These are phyloP conservation scores for Lateolabrax maculatus DNA, from an alignment of 2,797 vertebrate genomes.

Conservation along the genomic window DNA sequence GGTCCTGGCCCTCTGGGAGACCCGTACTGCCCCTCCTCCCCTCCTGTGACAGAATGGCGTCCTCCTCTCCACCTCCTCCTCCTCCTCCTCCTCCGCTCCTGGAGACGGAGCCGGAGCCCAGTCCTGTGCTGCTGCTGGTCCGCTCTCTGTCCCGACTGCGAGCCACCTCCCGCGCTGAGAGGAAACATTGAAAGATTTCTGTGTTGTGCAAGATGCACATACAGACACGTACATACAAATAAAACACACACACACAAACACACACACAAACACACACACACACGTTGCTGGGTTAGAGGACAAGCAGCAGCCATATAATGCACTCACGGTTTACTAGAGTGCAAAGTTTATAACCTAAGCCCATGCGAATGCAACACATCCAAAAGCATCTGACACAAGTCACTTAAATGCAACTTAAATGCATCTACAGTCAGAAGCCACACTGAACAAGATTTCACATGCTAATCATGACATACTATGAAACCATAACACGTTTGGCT, in stretches of 20 bases:
- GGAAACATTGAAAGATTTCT: constrained; percentile 99
- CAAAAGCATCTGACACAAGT: not conserved
- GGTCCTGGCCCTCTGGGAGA: constrained; percentile 93
- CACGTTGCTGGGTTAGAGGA: constrained; percentile 79
- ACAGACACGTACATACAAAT: constrained; percentile 35
- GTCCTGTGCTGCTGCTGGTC: constrained; percentile 82
- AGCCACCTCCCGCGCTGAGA: constrained; percentile 97
- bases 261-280: constrained; percentile 54
- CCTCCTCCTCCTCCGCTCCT: constrained; percentile 73
- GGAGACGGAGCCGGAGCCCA: constrained; percentile 78
- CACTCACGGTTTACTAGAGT: not conserved
- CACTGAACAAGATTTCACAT: not conserved
- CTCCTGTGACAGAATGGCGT: constrained; percentile 87
- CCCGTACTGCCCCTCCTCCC: constrained; percentile 90
- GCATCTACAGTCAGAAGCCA: not conserved
- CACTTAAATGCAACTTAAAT: not conserved
- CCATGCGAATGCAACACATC: constrained; percentile 1
- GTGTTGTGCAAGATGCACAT: constrained; percentile 87
- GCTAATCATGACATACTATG: not conserved
- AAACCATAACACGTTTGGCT: not conserved
- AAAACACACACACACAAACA: constrained; percentile 38
- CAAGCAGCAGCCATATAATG: constrained; percentile 43
- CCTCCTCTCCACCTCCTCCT: constrained; percentile 83
- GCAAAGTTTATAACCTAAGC: constrained; percentile 1
- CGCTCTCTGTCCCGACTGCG: constrained; percentile 94